Evolutionary conservation across 1,140 invertebrate species (phyloP), one percentile per base, ranked within the genome.

Genomic region (Drosophila azteca): DNA sequence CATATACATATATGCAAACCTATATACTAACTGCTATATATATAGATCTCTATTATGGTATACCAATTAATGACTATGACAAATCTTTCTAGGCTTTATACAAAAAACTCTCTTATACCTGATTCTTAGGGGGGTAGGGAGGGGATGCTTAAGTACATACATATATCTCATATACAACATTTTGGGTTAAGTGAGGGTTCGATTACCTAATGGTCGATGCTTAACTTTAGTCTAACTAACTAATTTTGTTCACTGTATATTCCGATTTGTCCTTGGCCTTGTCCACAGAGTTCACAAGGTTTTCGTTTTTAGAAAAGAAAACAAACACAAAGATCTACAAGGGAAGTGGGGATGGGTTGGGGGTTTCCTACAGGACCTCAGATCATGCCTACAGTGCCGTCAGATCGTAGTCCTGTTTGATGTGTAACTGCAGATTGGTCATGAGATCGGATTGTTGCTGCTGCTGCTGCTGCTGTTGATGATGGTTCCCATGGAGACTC

Each of bases 341-440:
- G 60, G 24, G 45, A 43, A 35, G 9, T 35, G 31, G 31, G 31
- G 31, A 5, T 24, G 24, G 44, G 44, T 44, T 39, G 44, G 59
- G n/a, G n/a, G n/a, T n/a, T n/a, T n/a, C n/a, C n/a, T n/a, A n/a
- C n/a, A n/a, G n/a, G n/a, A n/a, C n/a, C n/a, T n/a, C n/a, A n/a
- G n/a, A n/a, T n/a, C n/a, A n/a, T n/a, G 41, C 68, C 95, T 95
- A 96, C 92, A 96, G 94, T 7, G 95, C 92, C 55, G 95, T 96
- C 41, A 96, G 93, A 58, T 94, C 95, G 75, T 96, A 96, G 75
- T 96, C 95, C 53, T 95, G 94, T 92, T 95, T 95, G 66, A 95
- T 94, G 50, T 93, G 89, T 43, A 90, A 76, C 63, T 91, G 85
- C 58, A 90, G 77, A 72, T 89, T 90, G 73, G 65, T 70, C 79